phyloP scores from a whole-genome alignment of 2,797 vertebrate species.

The Discoglossus pictus region DNA sequence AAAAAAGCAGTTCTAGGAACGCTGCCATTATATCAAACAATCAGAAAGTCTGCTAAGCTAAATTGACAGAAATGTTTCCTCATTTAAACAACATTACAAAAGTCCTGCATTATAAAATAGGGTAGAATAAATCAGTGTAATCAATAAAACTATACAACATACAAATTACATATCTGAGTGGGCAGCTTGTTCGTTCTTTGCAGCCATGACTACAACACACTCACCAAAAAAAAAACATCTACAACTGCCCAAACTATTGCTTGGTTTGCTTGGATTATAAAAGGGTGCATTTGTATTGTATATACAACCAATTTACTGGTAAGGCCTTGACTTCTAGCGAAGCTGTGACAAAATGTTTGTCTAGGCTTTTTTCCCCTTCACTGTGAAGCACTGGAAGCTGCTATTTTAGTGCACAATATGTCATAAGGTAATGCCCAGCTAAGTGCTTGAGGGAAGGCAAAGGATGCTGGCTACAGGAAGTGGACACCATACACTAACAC shows the following conservation, averaged over 20 bases:
- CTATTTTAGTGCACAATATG: conserved; percentile 97
- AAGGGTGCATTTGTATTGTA: conserved; percentile 94
- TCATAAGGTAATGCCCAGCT: conserved; percentile 97
- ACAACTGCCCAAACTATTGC: conserved; percentile 97
- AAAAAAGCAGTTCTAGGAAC: conserved; percentile 90
- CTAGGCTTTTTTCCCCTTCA: conserved; percentile 86
- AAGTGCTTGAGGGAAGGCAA: conserved; percentile 88
- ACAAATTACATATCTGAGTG: conserved; percentile 88
- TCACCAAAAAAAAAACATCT: conserved; percentile 80
- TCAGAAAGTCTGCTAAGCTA: conserved; percentile 97
- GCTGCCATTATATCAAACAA: conserved; percentile 93
- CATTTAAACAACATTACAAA: conserved; percentile 99
- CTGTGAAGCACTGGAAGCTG: conserved; percentile 92
- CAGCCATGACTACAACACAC: conserved; percentile 85
- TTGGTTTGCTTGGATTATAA: conserved; percentile 87
- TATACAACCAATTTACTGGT: conserved; percentile 92
- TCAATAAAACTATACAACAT: conserved; percentile 99
- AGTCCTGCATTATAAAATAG: conserved; percentile 99
- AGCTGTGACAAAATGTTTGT: conserved; percentile 89
- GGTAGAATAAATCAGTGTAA: conserved; percentile 99
- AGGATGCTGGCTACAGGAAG: conserved; percentile 78
- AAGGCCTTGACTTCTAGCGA: conserved; percentile 86
- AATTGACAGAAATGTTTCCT: conserved; percentile 86
- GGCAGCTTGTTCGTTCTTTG: conserved; percentile 79
- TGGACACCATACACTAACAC: conserved; percentile 80